phyloP scores from a whole-genome alignment of 2,797 vertebrate genomes.

The Gorsachius magnificus region DNA sequence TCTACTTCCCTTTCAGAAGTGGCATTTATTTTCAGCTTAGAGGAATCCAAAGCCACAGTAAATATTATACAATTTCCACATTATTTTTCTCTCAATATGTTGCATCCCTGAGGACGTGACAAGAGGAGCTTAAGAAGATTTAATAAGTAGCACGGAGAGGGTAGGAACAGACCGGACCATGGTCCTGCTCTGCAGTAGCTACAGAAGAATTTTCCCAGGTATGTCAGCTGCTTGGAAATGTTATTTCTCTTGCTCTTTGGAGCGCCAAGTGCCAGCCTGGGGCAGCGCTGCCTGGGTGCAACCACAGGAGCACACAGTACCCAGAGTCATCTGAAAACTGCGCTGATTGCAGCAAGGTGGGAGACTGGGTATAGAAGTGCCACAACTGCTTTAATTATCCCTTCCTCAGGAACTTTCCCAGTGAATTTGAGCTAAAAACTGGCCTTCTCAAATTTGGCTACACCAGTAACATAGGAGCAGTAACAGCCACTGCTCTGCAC shows the following conservation, averaged over 20 bases:
- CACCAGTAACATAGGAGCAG: neutral
- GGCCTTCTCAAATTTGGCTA: neutral
- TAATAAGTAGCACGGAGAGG: neutral
- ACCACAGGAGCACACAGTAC: neutral
- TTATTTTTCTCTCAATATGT: neutral
- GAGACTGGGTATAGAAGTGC: rapidly evolving
- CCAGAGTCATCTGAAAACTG: neutral
- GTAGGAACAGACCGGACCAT: neutral
- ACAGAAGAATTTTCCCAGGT: neutral
- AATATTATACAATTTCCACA: neutral
- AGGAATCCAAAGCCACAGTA: neutral
- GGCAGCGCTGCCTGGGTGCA: neutral
- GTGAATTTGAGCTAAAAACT: neutral
- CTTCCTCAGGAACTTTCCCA: neutral
- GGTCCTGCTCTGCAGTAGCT: neutral
- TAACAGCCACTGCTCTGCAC: neutral
- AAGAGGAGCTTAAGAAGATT: neutral
- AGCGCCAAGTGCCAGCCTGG: neutral
- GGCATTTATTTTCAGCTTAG: neutral
- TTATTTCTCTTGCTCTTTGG: neutral
- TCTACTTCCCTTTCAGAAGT: neutral
- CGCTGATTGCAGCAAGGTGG: rapidly evolving
- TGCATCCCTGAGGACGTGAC: neutral
- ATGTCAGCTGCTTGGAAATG: neutral
- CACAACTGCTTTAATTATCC: neutral